These are phyloP conservation scores for Globicephala melas DNA, from an alignment of 2,113 vertebrate species.

Conservation along the genomic window DNA sequence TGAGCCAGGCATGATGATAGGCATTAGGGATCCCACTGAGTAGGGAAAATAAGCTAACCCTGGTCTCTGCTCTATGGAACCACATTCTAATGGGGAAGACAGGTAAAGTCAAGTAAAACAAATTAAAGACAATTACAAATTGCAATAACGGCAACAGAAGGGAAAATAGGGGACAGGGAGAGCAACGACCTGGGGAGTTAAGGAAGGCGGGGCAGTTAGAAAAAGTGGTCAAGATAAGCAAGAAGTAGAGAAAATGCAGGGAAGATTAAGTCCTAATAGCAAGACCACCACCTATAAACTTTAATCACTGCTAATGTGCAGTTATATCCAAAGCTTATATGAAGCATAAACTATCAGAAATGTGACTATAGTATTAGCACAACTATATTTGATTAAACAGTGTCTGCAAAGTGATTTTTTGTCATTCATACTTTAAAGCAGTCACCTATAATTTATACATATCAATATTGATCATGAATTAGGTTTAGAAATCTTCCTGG, in stretches of 20 bases:
- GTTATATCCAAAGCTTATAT: neutral
- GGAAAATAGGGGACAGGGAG: neutral
- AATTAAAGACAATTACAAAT: neutral
- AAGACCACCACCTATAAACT: neutral
- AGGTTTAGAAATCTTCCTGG: slow-evolving; percentile 3
- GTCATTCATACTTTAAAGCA: neutral
- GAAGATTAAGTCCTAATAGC: neutral
- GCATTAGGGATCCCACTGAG: neutral
- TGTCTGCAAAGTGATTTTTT: neutral
- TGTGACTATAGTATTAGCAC: neutral
- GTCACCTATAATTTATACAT: neutral
- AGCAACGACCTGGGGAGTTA: neutral
- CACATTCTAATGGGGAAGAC: neutral
- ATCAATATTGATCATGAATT: neutral
- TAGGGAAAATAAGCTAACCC: neutral
- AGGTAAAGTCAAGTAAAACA: neutral
- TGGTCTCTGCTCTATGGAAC: neutral
- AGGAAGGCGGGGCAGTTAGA: neutral
- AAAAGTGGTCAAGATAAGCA: neutral
- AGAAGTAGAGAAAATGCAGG: neutral
- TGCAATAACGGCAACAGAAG: neutral
- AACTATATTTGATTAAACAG: neutral
- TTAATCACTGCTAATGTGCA: neutral
- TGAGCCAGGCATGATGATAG: neutral
- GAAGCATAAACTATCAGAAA: neutral